phyloP scores from a whole-genome alignment of 2,888 invertebrate species.

The Acrobasis consociella region DNA sequence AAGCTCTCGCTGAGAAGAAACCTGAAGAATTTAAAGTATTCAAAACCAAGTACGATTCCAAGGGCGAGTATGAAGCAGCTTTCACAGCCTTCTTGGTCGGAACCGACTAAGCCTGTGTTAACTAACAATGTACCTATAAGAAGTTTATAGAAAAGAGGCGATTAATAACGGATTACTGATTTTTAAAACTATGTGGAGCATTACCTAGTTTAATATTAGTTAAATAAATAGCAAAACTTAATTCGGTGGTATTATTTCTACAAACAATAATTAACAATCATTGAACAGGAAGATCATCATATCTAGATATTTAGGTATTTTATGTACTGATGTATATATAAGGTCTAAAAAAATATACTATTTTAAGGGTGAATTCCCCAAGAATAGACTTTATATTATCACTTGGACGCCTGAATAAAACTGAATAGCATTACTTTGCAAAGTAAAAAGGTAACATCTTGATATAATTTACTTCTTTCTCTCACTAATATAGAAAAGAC shows the following conservation, averaged over 20 bases:
- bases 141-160: neutral
- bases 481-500: too few species aligned
- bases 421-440: too few species aligned
- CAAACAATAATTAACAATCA: too few species aligned
- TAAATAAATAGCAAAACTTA: constrained; percentile 13
- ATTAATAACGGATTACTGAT: neutral
- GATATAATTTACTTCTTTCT: too few species aligned
- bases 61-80: constrained; percentile 55
- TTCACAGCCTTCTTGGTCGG: constrained; percentile 55
- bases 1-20: constrained; percentile 54
- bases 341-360: too few species aligned
- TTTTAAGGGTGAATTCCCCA: too few species aligned
- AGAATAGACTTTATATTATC: too few species aligned
- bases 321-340: too few species aligned
- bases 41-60: constrained; percentile 62
- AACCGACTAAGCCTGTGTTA: constrained; percentile 39
- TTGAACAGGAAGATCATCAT: too few species aligned
- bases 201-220: constrained; percentile 33
- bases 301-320: too few species aligned
- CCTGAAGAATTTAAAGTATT: constrained; percentile 55
- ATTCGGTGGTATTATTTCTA: constrained; percentile 3
- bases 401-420: too few species aligned
- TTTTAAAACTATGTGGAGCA: constrained; percentile 51
- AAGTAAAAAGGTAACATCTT: too few species aligned
- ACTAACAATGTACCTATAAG: neutral